A percentile compares a stretch with the other conserved stretches of the same genome.
Evolutionary conservation across 2,113 vertebrate species (phyloP).

Genomic region (Corythoichthys intestinalis): DNA sequence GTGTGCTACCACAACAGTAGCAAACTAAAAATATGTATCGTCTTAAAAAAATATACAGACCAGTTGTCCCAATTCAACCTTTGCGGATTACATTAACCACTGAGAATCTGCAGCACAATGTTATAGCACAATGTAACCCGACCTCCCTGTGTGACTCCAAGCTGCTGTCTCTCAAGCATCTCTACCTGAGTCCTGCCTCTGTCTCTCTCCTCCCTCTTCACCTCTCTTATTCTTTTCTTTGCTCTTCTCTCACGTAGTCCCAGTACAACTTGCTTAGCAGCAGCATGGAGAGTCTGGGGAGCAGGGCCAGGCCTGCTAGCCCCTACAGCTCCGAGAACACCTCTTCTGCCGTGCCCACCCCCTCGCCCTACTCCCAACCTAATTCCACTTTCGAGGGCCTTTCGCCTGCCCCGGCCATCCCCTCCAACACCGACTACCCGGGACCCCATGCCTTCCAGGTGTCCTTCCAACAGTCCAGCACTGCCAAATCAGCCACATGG

Average conservation of each 20-base stretch:
- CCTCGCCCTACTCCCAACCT: conserved; percentile 96
- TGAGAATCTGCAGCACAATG: conserved; percentile 1
- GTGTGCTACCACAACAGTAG: not conserved
- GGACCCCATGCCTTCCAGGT: conserved; percentile 95
- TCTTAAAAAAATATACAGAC: not conserved
- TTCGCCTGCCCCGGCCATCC: conserved; percentile 94
- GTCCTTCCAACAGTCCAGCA: conserved; percentile 99
- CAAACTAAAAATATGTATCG: not conserved
- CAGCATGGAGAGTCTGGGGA: conserved; percentile 96
- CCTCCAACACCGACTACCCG: conserved; percentile 97
- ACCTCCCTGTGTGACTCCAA: conserved; percentile 68
- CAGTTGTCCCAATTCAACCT: not conserved
- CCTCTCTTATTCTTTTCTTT: conserved; percentile 66
- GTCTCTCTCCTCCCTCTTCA: conserved; percentile 63
- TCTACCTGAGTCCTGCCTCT: conserved; percentile 78
- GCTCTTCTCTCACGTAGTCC: conserved; percentile 80
- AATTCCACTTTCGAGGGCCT: conserved; percentile 98
- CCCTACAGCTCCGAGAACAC: conserved; percentile 94
- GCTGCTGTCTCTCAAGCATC: conserved; percentile 59
- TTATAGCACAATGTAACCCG: conserved; percentile 73
- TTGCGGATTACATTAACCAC: not conserved
- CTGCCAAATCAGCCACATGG: conserved; percentile 98
- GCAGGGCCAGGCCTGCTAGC: conserved; percentile 87
- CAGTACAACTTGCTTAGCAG: conserved; percentile 98
- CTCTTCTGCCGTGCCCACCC: conserved; percentile 85